A percentile compares a stretch with the other conserved stretches of the same genome.
Evolutionary conservation across 2,113 vertebrate species (phyloP).

Genomic region (Tetrax tetrax): DNA sequence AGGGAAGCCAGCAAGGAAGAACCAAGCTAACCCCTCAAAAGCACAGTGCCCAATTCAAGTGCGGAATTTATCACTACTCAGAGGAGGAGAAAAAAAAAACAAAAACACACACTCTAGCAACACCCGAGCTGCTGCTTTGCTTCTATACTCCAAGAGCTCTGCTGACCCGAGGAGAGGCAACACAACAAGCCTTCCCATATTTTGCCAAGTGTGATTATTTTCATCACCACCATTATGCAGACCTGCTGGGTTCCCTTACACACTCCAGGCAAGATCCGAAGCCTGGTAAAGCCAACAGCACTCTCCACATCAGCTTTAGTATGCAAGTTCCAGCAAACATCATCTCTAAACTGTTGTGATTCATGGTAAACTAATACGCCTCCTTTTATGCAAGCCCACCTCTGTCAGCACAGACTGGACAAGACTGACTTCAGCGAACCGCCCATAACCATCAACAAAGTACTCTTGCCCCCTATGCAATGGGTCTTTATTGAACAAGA

Average conservation of each 20-base stretch:
- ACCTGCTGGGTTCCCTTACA: background rate
- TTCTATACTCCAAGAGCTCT: background rate
- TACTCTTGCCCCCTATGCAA: background rate
- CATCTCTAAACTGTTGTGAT: background rate
- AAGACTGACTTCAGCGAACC: background rate
- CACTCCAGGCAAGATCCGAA: background rate
- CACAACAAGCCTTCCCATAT: accelerated
- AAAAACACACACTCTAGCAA: background rate
- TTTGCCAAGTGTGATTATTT: background rate
- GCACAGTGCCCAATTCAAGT: background rate
- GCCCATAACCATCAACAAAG: background rate
- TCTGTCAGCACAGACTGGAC: background rate
- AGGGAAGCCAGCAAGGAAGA: background rate
- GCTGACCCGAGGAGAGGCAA: background rate
- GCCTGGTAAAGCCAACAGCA: background rate
- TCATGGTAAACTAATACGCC: background rate
- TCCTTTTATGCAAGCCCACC: background rate
- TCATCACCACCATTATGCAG: background rate
- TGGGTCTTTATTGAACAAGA: background rate
- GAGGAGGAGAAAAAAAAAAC: background rate
- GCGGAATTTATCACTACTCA: background rate
- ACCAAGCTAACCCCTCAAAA: background rate
- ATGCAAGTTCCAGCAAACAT: background rate
- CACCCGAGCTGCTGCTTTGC: background rate
- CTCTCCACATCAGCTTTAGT: background rate